phyloP scores from a whole-genome alignment of 30 jellyfish, hydroid and myxozoan species.

The Pelagia noctiluca region DNA sequence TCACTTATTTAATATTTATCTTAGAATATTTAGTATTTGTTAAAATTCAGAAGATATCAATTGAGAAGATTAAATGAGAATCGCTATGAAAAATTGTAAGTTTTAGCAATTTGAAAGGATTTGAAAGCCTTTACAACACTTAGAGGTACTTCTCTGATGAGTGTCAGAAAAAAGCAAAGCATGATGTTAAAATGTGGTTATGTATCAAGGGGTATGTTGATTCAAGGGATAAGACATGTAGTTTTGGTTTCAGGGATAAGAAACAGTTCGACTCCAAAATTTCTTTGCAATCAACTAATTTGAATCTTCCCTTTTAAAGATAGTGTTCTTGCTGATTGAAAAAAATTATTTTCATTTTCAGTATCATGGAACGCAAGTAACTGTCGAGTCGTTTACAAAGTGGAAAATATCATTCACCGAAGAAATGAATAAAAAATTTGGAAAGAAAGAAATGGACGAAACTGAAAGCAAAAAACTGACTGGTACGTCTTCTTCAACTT shows the following conservation, averaged over 20 bases:
- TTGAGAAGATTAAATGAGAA: too few relatives aligned
- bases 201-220: neutral
- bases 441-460: conserved; percentile 51
- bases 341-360: too few relatives aligned
- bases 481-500: conserved; percentile 28
- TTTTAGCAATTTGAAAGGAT: too few relatives aligned
- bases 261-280: neutral
- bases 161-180: too few relatives aligned
- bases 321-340: too few relatives aligned
- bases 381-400: conserved; percentile 85
- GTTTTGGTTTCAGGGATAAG: neutral
- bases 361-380: conserved; percentile 90
- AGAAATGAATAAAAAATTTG: conserved; percentile 49
- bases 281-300: neutral
- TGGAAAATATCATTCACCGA: conserved; percentile 81
- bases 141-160: too few relatives aligned
- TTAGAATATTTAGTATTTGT: too few relatives aligned
- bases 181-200: neutral
- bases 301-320: neutral
- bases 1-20: too few relatives aligned
- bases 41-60: too few relatives aligned
- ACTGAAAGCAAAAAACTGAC: conserved; percentile 58
- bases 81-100: too few relatives aligned
- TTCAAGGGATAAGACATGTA: neutral
- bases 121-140: too few relatives aligned